These are phyloP conservation scores for Hapalemur alaotrensis DNA, from an alignment of 2,797 vertebrate genomes.

Conservation along the genomic window DNA sequence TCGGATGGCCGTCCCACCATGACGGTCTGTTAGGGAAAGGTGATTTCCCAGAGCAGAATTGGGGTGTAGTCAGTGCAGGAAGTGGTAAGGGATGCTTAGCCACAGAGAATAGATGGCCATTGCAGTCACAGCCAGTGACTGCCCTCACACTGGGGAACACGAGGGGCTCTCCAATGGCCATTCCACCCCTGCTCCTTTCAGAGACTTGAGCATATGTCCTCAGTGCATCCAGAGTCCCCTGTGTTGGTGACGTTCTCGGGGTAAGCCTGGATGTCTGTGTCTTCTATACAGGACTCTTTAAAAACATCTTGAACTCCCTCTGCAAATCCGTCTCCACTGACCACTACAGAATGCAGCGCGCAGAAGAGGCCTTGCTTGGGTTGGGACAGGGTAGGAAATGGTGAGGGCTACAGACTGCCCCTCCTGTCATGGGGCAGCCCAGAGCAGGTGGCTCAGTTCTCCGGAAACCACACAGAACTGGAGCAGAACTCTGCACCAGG, in stretches of 20 bases:
- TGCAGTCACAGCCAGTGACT: accelerated
- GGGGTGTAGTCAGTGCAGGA: not conserved
- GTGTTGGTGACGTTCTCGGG: not conserved
- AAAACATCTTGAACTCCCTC: not conserved
- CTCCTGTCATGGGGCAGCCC: not conserved
- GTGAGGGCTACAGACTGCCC: not conserved
- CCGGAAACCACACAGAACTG: not conserved
- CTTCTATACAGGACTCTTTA: not conserved
- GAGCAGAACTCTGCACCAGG: not conserved
- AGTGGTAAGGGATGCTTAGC: not conserved
- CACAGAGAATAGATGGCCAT: accelerated
- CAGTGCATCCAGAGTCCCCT: not conserved
- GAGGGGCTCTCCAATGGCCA: too few relatives aligned
- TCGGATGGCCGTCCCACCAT: too few relatives aligned
- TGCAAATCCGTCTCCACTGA: not conserved
- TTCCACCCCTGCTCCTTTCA: not conserved
- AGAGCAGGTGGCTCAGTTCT: not conserved
- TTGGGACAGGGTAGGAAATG: accelerated
- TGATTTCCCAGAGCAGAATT: not conserved
- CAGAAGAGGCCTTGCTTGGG: accelerated
- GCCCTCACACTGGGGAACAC: accelerated
- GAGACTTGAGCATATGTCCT: not conserved
- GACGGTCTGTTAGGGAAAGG: not conserved
- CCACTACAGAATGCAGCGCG: too few relatives aligned
- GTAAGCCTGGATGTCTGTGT: not conserved